Percentiles rank a stretch among this genome's conserved stretches.
Evolutionary conservation across 2,888 invertebrate genomes (phyloP).

Genomic region (Diplolepis rosae): DNA sequence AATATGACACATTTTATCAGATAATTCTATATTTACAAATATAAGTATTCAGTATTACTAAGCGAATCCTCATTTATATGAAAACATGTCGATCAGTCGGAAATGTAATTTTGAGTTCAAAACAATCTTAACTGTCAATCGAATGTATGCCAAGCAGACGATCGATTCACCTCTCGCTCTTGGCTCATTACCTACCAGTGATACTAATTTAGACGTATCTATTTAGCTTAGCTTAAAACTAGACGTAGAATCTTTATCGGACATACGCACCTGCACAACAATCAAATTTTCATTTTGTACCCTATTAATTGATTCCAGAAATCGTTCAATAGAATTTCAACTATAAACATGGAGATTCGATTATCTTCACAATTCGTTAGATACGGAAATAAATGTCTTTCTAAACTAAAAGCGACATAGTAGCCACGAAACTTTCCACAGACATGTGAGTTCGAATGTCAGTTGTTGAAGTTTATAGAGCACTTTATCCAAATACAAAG

Average conservation of each 20-base stretch:
- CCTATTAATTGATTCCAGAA: no score
- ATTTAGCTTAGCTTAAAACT: background rate
- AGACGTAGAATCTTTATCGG: background rate
- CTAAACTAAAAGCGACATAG: no score
- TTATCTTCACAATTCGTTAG: no score
- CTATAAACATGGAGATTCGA: no score
- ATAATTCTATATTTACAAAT: background rate
- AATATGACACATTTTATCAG: no score
- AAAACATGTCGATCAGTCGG: background rate
- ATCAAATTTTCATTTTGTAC: background rate
- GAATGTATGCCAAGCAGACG: background rate
- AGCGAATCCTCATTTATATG: background rate
- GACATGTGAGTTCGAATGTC: no score
- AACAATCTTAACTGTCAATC: background rate
- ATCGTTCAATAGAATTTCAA: no score
- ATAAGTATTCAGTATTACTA: background rate
- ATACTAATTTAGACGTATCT: background rate
- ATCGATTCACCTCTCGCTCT: conserved; percentile 8
- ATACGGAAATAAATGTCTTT: no score
- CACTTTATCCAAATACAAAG: background rate
- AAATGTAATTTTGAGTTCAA: background rate
- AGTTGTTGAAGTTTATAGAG: background rate
- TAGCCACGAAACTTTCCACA: no score
- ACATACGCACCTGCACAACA: background rate
- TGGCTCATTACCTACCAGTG: conserved; percentile 1